These are phyloP conservation scores for Empidonax traillii DNA, from an alignment of 2,113 vertebrate species.

Conservation along the genomic window DNA sequence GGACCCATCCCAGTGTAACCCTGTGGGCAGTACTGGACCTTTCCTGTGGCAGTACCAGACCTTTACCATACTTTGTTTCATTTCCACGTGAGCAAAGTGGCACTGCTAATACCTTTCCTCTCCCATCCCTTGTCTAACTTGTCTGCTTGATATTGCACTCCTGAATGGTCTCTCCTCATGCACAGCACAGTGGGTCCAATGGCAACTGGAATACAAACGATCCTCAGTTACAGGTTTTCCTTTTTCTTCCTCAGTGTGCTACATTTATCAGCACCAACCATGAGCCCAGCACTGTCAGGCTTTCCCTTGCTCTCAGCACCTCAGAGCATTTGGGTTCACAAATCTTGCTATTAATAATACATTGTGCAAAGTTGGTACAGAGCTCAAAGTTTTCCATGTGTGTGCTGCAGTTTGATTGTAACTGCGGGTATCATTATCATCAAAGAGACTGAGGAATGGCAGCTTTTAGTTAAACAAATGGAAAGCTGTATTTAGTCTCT, in stretches of 20 bases:
- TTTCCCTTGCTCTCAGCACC: conserved; percentile 45
- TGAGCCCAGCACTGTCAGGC: background rate
- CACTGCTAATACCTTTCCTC: background rate
- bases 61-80: background rate
- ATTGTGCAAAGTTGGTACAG: conserved; percentile 44
- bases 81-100: background rate
- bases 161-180: background rate
- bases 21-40: background rate
- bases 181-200: background rate
- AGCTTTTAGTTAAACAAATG: conserved; percentile 77
- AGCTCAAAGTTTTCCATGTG: conserved; percentile 28
- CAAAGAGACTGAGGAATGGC: conserved; percentile 66
- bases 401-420: conserved; percentile 55
- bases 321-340: background rate
- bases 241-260: background rate
- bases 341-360: conserved; percentile 59
- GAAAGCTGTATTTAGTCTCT: conserved; percentile 73
- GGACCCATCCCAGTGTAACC: background rate
- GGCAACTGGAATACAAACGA: background rate
- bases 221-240: background rate
- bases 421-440: conserved; percentile 63
- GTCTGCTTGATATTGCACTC: background rate
- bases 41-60: background rate
- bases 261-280: background rate
- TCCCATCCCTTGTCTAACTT: background rate